Percentiles rank a stretch among this genome's conserved stretches.
These are phyloP conservation scores for Acleris laterana DNA, from an alignment of 2,888 invertebrate genomes.

Conservation along the genomic window DNA sequence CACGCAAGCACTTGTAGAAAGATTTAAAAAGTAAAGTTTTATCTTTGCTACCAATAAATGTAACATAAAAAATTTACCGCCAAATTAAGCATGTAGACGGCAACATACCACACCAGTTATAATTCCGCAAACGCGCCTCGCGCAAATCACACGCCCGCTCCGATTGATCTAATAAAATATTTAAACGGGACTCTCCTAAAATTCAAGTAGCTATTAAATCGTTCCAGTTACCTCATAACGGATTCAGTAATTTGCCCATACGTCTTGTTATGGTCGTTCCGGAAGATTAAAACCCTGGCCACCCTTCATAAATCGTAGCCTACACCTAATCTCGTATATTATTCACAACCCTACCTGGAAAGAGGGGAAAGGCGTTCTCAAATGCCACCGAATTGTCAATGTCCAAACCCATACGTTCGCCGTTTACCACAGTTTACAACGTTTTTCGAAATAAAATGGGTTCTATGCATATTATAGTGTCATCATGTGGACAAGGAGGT, in stretches of 20 bases:
- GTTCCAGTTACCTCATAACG: constrained; percentile 70
- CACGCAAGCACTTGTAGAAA: no score
- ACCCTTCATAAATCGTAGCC: constrained; percentile 81
- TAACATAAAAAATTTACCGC: constrained; percentile 5
- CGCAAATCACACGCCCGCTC: constrained; percentile 55
- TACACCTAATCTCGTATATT: constrained; percentile 71
- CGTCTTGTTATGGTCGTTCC: constrained; percentile 81
- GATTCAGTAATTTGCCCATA: constrained; percentile 82
- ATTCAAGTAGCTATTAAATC: constrained; percentile 75
- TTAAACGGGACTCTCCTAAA: constrained; percentile 64
- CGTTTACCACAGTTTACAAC: constrained; percentile 55
- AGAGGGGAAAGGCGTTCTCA: constrained; percentile 71
- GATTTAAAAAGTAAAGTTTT: no score
- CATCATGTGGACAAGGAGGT: constrained; percentile 73
- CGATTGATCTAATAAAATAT: constrained; percentile 70
- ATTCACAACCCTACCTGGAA: constrained; percentile 64
- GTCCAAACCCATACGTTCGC: constrained; percentile 41
- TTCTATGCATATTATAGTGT: constrained; percentile 82
- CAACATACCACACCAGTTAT: constrained; percentile 15
- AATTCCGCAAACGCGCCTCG: constrained; percentile 45
- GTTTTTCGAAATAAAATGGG: constrained; percentile 76
- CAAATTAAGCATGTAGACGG: constrained; percentile 22
- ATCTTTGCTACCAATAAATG: background rate
- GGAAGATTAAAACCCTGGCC: constrained; percentile 79
- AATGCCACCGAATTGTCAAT: constrained; percentile 70